Conservation (phyloP, 2,888 invertebrate species). For the Andrena dorsata region DNA sequence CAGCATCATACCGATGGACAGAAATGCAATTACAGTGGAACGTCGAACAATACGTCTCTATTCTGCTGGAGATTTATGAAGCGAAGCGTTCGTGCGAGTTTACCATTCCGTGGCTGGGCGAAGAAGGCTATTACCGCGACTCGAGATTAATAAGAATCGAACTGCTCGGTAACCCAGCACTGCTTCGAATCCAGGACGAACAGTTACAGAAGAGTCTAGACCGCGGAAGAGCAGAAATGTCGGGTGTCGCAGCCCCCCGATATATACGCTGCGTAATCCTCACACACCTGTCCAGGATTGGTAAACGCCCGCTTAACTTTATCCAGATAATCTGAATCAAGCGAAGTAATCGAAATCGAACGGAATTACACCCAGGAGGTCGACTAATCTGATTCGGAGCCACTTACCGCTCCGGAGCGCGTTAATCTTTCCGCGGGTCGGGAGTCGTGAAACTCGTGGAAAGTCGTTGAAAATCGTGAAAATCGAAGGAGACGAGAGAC, state of each 20-base stretch:
- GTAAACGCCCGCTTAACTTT: slow-evolving; percentile 36
- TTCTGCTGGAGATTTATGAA: neutral
- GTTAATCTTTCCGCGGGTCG: slow-evolving; percentile 27
- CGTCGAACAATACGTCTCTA: slow-evolving; percentile 17
- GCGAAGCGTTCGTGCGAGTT: neutral
- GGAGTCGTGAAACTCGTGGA: neutral
- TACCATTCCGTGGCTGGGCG: neutral
- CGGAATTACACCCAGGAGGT: slow-evolving; percentile 36
- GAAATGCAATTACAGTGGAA: slow-evolving; percentile 47
- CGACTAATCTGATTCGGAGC: slow-evolving; percentile 43
- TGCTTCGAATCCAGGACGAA: neutral
- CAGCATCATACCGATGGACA: slow-evolving; percentile 25
- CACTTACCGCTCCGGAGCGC: slow-evolving; percentile 18
- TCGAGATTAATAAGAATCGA: neutral
- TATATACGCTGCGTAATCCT: neutral
- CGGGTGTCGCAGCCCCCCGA: neutral
- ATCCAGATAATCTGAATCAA: slow-evolving; percentile 49
- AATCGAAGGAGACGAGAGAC: neutral
- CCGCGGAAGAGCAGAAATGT: too few relatives aligned
- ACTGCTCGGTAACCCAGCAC: neutral
- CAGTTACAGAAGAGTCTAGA: neutral
- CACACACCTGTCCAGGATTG: neutral
- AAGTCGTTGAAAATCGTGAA: neutral
- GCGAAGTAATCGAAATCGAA: slow-evolving; percentile 43
- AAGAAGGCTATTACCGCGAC: neutral